phyloP scores from a whole-genome alignment of 2,113 vertebrate genomes.

The Puntigrus tetrazona region DNA sequence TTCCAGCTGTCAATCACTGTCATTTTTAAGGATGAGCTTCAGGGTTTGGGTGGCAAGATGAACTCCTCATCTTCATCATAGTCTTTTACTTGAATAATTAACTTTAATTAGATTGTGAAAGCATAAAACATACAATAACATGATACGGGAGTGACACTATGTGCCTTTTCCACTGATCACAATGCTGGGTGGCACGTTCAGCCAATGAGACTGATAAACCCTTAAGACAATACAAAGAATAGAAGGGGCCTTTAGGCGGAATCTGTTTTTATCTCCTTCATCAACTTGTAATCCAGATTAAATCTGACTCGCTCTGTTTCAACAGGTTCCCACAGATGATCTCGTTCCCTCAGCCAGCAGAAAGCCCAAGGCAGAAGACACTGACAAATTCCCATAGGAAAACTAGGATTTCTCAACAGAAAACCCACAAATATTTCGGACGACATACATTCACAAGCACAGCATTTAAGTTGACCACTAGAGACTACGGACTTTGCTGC shows the following conservation, averaged over 20 bases:
- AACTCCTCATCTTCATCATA: neutral
- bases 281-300: slow-evolving; percentile 7
- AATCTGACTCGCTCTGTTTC: neutral
- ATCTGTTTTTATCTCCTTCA: slow-evolving; percentile 27
- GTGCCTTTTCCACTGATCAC: neutral
- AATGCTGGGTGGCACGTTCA: neutral
- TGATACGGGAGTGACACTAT: neutral
- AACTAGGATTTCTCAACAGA: neutral
- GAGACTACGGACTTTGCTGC: neutral
- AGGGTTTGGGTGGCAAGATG: neutral
- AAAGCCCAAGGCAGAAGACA: neutral
- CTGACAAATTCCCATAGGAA: slow-evolving; percentile 8
- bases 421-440: too few species aligned
- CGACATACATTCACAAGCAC: neutral
- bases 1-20: slow-evolving; percentile 21
- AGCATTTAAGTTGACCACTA: neutral
- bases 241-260: neutral
- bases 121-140: neutral
- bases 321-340: neutral
- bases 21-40: neutral
- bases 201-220: neutral
- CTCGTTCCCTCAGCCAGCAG: neutral
- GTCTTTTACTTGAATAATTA: neutral
- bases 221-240: neutral
- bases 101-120: neutral